A percentile compares a stretch with the other conserved stretches of the same genome.
These are phyloP conservation scores for Drosophila sproati DNA, from an alignment of 1,140 invertebrate genomes.

Conservation along the genomic window DNA sequence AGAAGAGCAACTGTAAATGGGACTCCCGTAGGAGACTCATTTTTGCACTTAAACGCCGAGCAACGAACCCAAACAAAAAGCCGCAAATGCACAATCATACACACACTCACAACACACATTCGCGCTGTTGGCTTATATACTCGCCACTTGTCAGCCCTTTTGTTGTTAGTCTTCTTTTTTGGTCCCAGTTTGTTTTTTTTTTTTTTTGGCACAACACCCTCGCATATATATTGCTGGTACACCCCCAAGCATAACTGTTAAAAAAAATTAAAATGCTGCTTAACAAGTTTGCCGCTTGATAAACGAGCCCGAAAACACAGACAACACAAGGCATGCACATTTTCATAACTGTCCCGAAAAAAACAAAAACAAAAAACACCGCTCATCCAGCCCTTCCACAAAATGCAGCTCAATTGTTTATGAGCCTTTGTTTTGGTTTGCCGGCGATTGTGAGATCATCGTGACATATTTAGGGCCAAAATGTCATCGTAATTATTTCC, in stretches of 20 bases:
- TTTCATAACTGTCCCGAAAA: slow-evolving; percentile 8
- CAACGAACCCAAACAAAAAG: slow-evolving; percentile 80
- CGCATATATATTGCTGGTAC: slow-evolving; percentile 71
- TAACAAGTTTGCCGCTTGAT: slow-evolving; percentile 78
- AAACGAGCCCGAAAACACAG: slow-evolving; percentile 67
- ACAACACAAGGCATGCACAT: slow-evolving; percentile 14
- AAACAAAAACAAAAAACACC: slow-evolving; percentile 1
- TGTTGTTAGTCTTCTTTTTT: slow-evolving; percentile 11
- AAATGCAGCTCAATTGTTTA: slow-evolving; percentile 63
- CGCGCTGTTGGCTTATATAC: slow-evolving; percentile 13
- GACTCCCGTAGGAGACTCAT: slow-evolving; percentile 66
- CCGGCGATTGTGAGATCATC: slow-evolving; percentile 15
- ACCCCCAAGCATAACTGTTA: slow-evolving; percentile 70
- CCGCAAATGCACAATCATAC: slow-evolving; percentile 33
- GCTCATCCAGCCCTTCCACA: slow-evolving; percentile 7
- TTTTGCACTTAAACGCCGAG: slow-evolving; percentile 74
- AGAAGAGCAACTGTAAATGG: slow-evolving; percentile 45
- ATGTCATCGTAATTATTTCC: slow-evolving; percentile 70
- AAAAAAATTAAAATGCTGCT: slow-evolving; percentile 81
- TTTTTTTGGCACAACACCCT: slow-evolving; percentile 57
- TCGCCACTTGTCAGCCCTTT: slow-evolving; percentile 45
- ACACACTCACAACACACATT: background rate
- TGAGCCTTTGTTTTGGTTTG: slow-evolving; percentile 53
- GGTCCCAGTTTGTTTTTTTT: slow-evolving; percentile 7
- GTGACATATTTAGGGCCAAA: slow-evolving; percentile 66